Base-by-base conservation (phyloP, 2,888 invertebrate species). In the Alcis repandata region DNA sequence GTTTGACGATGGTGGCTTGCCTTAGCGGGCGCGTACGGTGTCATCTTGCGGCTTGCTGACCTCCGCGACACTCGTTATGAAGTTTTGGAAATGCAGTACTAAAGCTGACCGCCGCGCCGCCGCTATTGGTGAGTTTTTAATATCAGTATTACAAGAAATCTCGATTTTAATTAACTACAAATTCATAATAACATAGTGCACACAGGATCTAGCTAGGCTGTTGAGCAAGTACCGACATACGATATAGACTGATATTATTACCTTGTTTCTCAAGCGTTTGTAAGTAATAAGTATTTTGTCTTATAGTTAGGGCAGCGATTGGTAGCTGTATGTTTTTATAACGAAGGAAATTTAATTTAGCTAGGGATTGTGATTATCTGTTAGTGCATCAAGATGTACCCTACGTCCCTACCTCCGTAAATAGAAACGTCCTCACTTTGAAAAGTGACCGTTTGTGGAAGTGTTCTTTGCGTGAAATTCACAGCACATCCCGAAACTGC, bases 11-110 rank as follows among this genome's bases (percentile, higher is more conserved):
- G 85, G 80, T 85, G 64, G 83, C 85, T 87, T 87, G 86, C 79
- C 84, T 86, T 83, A 78, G 80, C 86, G 88, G 86, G 83, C 86
- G 89, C 83, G 85, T 79, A 80, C 75, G 76, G 80, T 80, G 80
- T 75, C 83, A 84, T 83, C 84, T 84, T 60, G 70, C 71, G 63
- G 68, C 70, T 78, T 72, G 70, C 68, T 80, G 80, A 82, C 82
- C 79, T 78, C 58, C 63, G 62, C 69, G 67, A 69, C 72, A 65
- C 63, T 72, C 72, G 73, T 72, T 62, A 93, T 93, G 93, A 92
- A 91, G 81, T 91, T 93, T 85, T 93, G 91, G 92, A 91, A 89
- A 84, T 93, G 92, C 75, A 83, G 80, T 68, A 79, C 83, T 56
- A 91, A 87, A 76, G 82, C 82, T 56, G 84, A 87, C 65, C 81